These are phyloP conservation scores for Perca flavescens DNA, from an alignment of 2,113 vertebrate genomes.

Conservation along the genomic window DNA sequence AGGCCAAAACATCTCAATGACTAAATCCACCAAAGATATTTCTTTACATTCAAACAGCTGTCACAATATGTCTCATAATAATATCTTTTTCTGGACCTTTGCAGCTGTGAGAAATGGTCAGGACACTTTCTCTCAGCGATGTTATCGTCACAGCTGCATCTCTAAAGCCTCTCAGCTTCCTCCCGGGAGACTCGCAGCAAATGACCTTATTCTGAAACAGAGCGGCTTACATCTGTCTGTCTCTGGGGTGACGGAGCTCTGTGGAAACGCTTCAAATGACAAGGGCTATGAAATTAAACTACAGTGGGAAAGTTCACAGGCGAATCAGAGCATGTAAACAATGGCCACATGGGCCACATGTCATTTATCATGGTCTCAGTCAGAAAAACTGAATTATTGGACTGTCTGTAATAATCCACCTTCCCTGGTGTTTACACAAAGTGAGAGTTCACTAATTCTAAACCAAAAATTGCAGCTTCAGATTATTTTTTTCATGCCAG, in stretches of 20 bases:
- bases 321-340: not conserved
- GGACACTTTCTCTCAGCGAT: constrained; percentile 60
- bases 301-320: constrained; percentile 17
- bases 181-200: constrained; percentile 48
- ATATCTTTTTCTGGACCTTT: constrained; percentile 16
- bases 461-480: constrained; percentile 9
- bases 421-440: not conserved
- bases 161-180: constrained; percentile 59
- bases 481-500: not conserved
- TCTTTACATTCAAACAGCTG: constrained; percentile 43
- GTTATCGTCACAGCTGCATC: constrained; percentile 77
- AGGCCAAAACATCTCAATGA: constrained; percentile 41
- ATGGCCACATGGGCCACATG: not conserved
- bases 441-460: not conserved
- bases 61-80: constrained; percentile 38
- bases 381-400: not conserved
- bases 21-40: constrained; percentile 43
- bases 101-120: constrained; percentile 74
- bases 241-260: constrained; percentile 1
- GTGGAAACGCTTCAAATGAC: not conserved
- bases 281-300: not conserved
- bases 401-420: not conserved
- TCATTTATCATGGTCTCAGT: not conserved
- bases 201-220: constrained; percentile 57
- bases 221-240: constrained; percentile 15